Percentiles rank a stretch among this genome's conserved stretches.
phyloP scores from a whole-genome alignment of 2,113 vertebrate species.

The Boulengeromyrus knoepffleri region DNA sequence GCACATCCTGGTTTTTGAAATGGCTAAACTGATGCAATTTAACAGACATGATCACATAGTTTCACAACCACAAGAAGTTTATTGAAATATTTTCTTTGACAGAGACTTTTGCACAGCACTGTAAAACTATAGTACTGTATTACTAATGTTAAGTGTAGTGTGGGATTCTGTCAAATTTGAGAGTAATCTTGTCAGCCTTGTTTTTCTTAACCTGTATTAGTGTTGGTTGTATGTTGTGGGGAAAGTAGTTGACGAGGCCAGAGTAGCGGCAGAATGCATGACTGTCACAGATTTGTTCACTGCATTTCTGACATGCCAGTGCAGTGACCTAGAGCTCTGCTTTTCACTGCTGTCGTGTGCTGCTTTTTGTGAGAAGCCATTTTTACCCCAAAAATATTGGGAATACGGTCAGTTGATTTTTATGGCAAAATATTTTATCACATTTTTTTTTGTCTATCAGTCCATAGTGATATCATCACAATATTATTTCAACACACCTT shows the following conservation, averaged over 20 bases:
- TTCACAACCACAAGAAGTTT: not conserved
- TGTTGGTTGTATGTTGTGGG: not conserved
- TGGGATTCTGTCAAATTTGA: not conserved
- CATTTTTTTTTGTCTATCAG: not conserved
- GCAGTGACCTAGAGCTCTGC: not conserved
- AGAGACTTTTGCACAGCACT: not conserved
- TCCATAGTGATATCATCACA: not conserved
- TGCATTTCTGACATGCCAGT: not conserved
- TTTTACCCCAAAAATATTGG: not conserved
- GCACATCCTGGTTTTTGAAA: not conserved
- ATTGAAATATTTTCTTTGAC: not conserved
- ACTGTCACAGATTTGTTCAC: not conserved
- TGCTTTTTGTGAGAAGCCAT: not conserved
- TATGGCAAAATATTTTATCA: not conserved
- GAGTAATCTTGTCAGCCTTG: no score
- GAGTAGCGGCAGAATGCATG: not conserved
- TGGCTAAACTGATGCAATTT: not conserved
- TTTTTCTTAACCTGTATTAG: not conserved
- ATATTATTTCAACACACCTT: not conserved
- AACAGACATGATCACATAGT: not conserved
- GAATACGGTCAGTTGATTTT: not conserved
- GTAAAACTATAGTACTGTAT: not conserved
- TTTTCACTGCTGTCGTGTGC: not conserved
- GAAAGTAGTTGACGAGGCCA: no score
- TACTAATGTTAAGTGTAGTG: not conserved